Evolutionary conservation across 2,888 invertebrate species (phyloP).

Genomic region (Tholera decimalis): DNA sequence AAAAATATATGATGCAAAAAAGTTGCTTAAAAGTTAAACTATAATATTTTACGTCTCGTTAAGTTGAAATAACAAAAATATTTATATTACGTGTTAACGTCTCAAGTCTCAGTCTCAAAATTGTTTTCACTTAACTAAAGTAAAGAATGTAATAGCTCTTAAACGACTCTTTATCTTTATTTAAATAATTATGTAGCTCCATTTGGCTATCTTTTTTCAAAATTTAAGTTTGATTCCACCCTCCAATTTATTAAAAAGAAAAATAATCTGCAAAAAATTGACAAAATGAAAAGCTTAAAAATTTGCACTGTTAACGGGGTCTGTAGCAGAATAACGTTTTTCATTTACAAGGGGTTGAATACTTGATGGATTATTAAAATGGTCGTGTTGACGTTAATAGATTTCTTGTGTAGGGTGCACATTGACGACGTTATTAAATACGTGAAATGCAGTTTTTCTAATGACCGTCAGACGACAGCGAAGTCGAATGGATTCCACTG

Average conservation of each 20-base stretch:
- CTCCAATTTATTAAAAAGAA: constrained; percentile 4
- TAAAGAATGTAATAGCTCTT: constrained; percentile 23
- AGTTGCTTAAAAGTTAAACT: no score
- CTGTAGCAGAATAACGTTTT: constrained; percentile 55
- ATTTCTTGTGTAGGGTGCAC: constrained; percentile 83
- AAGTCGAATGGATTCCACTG: constrained; percentile 62
- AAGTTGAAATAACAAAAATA: neutral
- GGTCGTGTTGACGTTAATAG: constrained; percentile 87
- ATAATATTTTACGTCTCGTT: neutral
- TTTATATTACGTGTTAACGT: constrained; percentile 12
- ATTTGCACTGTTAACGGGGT: constrained; percentile 36
- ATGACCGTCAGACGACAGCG: constrained; percentile 74
- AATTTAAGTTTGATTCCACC: neutral
- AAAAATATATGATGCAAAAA: no score
- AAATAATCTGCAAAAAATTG: constrained; percentile 19
- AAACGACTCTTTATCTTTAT: constrained; percentile 24
- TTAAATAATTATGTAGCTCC: constrained; percentile 13
- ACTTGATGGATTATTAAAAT: constrained; percentile 84
- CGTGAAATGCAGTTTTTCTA: constrained; percentile 90
- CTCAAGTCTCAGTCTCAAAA: constrained; percentile 22
- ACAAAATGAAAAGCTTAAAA: constrained; percentile 45
- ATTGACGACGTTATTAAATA: constrained; percentile 88
- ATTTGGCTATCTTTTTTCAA: constrained; percentile 12
- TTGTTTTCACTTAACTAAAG: constrained; percentile 24
- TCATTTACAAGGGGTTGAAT: constrained; percentile 73